These are phyloP conservation scores for Plemyria rubiginata DNA, from an alignment of 2,888 invertebrate species.

Conservation along the genomic window DNA sequence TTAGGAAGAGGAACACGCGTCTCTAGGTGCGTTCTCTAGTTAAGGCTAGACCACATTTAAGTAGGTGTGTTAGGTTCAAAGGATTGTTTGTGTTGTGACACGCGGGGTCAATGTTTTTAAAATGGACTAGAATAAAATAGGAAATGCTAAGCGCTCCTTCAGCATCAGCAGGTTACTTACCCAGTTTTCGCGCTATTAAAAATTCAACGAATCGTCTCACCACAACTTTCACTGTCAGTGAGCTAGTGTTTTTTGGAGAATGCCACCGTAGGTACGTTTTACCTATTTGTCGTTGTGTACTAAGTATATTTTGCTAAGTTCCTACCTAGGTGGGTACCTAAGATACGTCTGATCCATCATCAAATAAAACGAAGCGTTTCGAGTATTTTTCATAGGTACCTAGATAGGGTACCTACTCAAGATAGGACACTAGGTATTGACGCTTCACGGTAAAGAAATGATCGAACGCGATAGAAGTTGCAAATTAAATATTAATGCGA, in stretches of 20 bases:
- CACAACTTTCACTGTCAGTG: conserved; percentile 78
- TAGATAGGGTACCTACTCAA: not conserved
- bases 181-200: conserved; percentile 79
- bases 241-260: conserved; percentile 55
- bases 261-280: conserved; percentile 45
- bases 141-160: conserved; percentile 74
- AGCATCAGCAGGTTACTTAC: conserved; percentile 74
- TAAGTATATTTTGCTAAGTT: conserved; percentile 8
- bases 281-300: not conserved
- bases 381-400: not conserved
- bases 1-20: not conserved
- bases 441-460: conserved; percentile 37
- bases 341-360: not conserved
- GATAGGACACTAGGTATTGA: no score
- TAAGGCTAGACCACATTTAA: not conserved
- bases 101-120: conserved; percentile 71
- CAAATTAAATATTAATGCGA: conserved; percentile 82
- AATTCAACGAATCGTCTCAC: conserved; percentile 79
- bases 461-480: conserved; percentile 65
- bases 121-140: conserved; percentile 75
- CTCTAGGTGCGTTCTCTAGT: not conserved
- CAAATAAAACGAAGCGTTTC: not conserved
- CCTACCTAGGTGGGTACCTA: not conserved
- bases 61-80: conserved; percentile 47
- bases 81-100: conserved; percentile 44